Percentiles rank a stretch among this genome's conserved stretches.
Conservation (phyloP, 92 coral and sea anemone genomes). For the Nematostella vectensis region DNA sequence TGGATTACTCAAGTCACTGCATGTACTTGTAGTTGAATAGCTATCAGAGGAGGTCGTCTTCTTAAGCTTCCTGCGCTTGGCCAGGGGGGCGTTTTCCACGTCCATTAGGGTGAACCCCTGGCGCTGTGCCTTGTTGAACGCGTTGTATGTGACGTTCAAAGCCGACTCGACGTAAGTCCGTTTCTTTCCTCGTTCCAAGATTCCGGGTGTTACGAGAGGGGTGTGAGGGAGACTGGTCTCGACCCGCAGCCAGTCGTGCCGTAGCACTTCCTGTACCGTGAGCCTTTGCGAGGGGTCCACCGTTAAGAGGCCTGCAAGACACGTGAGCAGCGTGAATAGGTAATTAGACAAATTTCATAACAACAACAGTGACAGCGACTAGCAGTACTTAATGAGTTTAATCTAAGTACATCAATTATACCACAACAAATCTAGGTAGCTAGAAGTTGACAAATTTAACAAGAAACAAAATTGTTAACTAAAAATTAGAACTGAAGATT, state of each 20-base stretch:
- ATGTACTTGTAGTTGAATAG: conserved; percentile 70
- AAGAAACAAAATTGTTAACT: too few relatives aligned
- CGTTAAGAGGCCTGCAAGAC: conserved; percentile 71
- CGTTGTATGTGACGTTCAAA: conserved; percentile 86
- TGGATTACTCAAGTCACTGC: conserved; percentile 71
- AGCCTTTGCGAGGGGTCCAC: conserved; percentile 87
- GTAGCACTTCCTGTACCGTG: conserved; percentile 71
- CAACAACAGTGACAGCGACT: too few relatives aligned
- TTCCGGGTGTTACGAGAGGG: conserved; percentile 97
- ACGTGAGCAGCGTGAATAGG: too few relatives aligned
- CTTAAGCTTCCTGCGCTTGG: conserved; percentile 92
- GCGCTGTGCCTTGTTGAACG: conserved; percentile 87
- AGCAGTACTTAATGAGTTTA: too few relatives aligned
- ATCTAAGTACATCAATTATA: too few relatives aligned
- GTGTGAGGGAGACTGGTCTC: conserved; percentile 82
- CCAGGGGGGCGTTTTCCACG: conserved; percentile 95
- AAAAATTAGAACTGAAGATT: too few relatives aligned
- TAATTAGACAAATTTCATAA: too few relatives aligned
- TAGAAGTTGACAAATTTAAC: too few relatives aligned
- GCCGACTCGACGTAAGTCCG: conserved; percentile 97
- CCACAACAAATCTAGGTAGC: too few relatives aligned
- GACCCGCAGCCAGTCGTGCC: conserved; percentile 87
- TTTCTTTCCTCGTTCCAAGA: conserved; percentile 80
- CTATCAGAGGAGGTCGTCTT: conserved; percentile 87
- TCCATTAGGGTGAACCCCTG: conserved; percentile 91